phyloP scores from a whole-genome alignment of 2,888 invertebrate genomes.

The Encarsia formosa region DNA sequence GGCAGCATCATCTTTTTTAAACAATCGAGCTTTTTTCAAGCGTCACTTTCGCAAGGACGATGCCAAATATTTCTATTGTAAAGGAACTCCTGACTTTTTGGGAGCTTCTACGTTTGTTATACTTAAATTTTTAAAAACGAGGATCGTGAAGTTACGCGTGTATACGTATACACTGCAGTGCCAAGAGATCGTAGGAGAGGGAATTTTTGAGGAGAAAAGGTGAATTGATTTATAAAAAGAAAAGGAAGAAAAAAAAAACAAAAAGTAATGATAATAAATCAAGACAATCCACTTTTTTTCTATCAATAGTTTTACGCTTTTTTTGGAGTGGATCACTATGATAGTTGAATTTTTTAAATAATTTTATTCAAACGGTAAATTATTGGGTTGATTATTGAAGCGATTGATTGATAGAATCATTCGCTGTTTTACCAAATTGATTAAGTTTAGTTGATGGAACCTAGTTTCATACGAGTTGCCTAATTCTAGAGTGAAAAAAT shows the following conservation, averaged over 20 bases:
- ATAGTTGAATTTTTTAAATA: too few species aligned
- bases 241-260: too few species aligned
- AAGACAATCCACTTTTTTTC: neutral
- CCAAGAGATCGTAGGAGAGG: slow-evolving; percentile 5
- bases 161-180: slow-evolving; percentile 2
- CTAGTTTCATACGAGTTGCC: too few species aligned
- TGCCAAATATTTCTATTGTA: slow-evolving; percentile 22
- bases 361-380: neutral
- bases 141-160: neutral
- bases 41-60: slow-evolving; percentile 11
- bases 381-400: neutral
- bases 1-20: too few species aligned
- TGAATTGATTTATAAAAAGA: neutral
- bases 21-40: too few species aligned
- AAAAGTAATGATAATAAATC: too few species aligned
- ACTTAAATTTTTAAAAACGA: slow-evolving; percentile 10
- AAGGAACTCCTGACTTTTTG: too few species aligned
- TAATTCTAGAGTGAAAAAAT: too few species aligned
- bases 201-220: slow-evolving; percentile 1
- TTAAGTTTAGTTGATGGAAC: slow-evolving; percentile 2
- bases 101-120: slow-evolving; percentile 5
- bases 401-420: neutral
- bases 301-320: neutral
- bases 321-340: slow-evolving; percentile 20
- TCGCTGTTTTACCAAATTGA: neutral